Evolutionary conservation across 2,113 vertebrate genomes (phyloP).

Genomic region (Callochromis pleurospilus): DNA sequence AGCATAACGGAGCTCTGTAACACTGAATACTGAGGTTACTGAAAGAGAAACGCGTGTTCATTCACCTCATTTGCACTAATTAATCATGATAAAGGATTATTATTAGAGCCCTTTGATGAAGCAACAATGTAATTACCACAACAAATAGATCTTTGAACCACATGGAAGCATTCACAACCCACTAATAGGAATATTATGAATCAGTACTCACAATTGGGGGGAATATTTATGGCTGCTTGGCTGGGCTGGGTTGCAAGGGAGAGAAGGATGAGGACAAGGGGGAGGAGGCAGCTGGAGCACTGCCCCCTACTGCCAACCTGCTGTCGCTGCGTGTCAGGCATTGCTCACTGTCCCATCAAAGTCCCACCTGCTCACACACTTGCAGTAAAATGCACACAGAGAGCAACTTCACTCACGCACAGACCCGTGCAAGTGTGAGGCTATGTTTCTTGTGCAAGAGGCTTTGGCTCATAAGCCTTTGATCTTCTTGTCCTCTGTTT

Average conservation of each 20-base stretch:
- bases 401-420: slow-evolving; percentile 13
- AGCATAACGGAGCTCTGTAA: slow-evolving; percentile 1
- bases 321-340: slow-evolving; percentile 71
- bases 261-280: slow-evolving; percentile 49
- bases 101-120: slow-evolving; percentile 45
- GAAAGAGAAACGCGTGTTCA: slow-evolving; percentile 9
- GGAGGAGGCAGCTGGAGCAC: slow-evolving; percentile 48
- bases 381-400: slow-evolving; percentile 18
- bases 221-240: slow-evolving; percentile 69
- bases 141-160: slow-evolving; percentile 47
- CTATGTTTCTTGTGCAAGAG: neutral
- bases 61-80: slow-evolving; percentile 33
- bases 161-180: neutral
- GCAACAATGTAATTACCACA: slow-evolving; percentile 50
- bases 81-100: slow-evolving; percentile 30
- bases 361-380: slow-evolving; percentile 65
- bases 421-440: slow-evolving; percentile 15
- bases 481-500: neutral
- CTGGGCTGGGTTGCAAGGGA: slow-evolving; percentile 34
- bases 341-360: slow-evolving; percentile 76
- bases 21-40: neutral
- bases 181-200: neutral
- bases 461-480: neutral
- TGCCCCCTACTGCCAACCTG: slow-evolving; percentile 73
- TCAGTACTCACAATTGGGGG: slow-evolving; percentile 73